Evolutionary conservation across 1,140 invertebrate genomes (phyloP).

Genomic region (Gerris buenoi): DNA sequence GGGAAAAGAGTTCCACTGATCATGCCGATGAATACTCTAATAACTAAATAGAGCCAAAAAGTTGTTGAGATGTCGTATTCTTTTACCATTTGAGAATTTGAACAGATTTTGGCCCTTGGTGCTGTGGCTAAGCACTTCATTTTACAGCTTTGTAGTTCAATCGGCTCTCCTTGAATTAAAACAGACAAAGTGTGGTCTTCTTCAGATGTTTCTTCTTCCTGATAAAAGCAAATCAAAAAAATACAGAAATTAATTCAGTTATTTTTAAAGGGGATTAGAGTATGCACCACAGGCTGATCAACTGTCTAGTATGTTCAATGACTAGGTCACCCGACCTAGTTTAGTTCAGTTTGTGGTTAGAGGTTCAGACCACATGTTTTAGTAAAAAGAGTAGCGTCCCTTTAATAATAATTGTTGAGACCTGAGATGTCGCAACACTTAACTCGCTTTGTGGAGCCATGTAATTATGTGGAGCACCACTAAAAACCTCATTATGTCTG

Average conservation of each 20-base stretch:
- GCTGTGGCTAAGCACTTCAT: slow-evolving; percentile 38
- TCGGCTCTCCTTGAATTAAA: neutral
- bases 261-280: no score
- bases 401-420: no score
- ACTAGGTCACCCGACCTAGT: no score
- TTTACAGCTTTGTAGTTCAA: slow-evolving; percentile 21
- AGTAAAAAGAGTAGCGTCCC: no score
- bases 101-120: slow-evolving; percentile 40
- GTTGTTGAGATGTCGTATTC: slow-evolving; percentile 48
- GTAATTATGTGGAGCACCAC: no score
- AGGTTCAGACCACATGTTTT: no score
- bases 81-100: slow-evolving; percentile 38
- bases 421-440: no score
- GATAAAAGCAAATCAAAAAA: neutral
- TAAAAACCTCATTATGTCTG: no score
- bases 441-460: no score
- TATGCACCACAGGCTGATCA: no score
- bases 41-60: slow-evolving; percentile 58
- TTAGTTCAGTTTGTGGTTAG: no score
- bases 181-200: neutral
- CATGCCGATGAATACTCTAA: slow-evolving; percentile 51
- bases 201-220: neutral
- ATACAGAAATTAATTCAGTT: neutral
- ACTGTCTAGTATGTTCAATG: no score
- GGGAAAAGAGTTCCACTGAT: slow-evolving; percentile 50